Percentiles rank a stretch among this genome's conserved stretches.
Conservation (phyloP, 2,888 invertebrate genomes). For the Diogma glabrata region DNA sequence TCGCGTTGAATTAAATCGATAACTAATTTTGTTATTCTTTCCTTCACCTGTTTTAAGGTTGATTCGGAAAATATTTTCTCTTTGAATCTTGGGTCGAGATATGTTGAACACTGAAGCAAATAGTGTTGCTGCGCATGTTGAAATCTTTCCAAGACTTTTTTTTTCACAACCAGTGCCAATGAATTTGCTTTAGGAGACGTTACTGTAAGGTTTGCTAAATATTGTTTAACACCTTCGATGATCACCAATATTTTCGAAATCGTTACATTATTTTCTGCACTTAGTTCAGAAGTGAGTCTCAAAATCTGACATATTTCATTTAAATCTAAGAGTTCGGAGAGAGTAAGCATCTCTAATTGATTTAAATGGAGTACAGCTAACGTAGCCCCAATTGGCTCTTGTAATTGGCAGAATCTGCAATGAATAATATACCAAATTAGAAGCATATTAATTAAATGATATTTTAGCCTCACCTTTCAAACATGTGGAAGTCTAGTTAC, state of each 20-base stretch:
- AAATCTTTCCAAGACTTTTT: background rate
- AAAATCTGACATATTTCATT: conserved; percentile 19
- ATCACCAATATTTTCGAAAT: conserved; percentile 23
- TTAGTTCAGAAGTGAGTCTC: conserved; percentile 20
- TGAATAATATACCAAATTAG: background rate
- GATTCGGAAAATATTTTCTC: background rate
- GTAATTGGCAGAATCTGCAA: conserved; percentile 13
- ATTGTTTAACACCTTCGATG: conserved; percentile 14
- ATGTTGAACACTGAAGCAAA: background rate
- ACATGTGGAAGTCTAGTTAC: conserved; percentile 19
- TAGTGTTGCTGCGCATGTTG: conserved; percentile 1
- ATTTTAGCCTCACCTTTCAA: conserved; percentile 17
- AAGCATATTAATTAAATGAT: conserved; percentile 12
- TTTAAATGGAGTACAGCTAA: background rate
- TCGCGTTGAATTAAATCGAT: background rate
- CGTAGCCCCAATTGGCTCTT: conserved; percentile 14
- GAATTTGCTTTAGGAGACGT: background rate
- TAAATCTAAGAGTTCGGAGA: conserved; percentile 6
- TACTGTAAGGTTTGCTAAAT: background rate
- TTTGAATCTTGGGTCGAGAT: background rate
- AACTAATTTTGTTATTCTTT: background rate
- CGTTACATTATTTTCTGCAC: conserved; percentile 23
- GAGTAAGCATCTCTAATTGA: background rate
- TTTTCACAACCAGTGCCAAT: background rate
- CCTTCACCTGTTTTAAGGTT: background rate